Percentiles rank a stretch among this genome's conserved stretches.
Conservation (phyloP, 2,888 invertebrate species). For the Baronia brevicornis region DNA sequence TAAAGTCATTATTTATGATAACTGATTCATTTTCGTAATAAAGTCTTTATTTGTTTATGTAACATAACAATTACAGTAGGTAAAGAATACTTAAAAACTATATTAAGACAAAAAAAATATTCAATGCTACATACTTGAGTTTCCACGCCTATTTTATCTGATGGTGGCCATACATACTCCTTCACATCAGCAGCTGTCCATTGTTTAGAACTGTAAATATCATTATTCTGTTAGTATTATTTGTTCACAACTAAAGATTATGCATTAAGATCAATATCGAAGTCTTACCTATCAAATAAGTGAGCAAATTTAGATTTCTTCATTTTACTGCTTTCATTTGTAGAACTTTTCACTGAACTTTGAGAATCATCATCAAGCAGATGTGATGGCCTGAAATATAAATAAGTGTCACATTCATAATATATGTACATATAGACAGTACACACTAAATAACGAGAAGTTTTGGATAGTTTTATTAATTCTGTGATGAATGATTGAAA, state of each 20-base stretch:
- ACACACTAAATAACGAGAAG: no score
- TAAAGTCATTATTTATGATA: no score
- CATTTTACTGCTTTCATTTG: conserved; percentile 77
- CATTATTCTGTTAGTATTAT: conserved; percentile 5
- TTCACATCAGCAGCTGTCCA: conserved; percentile 91
- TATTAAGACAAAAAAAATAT: conserved; percentile 8
- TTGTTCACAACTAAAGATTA: conserved; percentile 10
- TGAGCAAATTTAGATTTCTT: conserved; percentile 67
- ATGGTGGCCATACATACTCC: conserved; percentile 94
- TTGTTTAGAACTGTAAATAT: conserved; percentile 62
- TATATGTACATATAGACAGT: no score
- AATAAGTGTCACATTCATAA: no score
- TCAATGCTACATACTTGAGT: conserved; percentile 39
- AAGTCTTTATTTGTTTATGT: no score
- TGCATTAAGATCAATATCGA: conserved; percentile 1
- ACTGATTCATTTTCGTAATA: no score
- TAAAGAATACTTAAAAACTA: no score
- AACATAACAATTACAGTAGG: no score
- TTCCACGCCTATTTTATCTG: conserved; percentile 45
- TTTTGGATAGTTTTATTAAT: no score
- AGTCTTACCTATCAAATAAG: conserved; percentile 61
- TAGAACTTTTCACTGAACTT: conserved; percentile 87
- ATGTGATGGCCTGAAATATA: conserved; percentile 52
- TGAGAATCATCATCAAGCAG: conserved; percentile 86
- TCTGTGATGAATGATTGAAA: no score